Conservation (phyloP, 2,113 vertebrate genomes). For the Todiramphus saurophagus region DNA sequence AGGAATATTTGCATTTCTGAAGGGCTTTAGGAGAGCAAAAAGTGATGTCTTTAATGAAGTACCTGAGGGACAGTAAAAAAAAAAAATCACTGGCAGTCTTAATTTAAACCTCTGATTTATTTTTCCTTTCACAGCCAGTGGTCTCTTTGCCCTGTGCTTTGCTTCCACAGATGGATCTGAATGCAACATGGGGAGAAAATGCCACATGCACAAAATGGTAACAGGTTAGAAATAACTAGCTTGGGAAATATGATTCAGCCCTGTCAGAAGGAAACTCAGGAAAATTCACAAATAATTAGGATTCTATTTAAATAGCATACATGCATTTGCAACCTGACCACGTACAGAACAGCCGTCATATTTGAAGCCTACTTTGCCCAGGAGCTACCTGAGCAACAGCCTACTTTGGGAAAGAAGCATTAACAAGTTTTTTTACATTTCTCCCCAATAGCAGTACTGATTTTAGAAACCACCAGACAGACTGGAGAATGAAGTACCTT, state of each 20-base stretch:
- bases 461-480: neutral
- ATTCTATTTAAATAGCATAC: neutral
- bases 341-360: neutral
- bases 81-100: neutral
- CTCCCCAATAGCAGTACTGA: neutral
- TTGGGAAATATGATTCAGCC: neutral
- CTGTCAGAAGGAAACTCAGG: neutral
- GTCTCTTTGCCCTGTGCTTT: neutral
- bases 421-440: neutral
- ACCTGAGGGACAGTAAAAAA: neutral
- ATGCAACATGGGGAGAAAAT: neutral
- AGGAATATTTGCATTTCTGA: neutral
- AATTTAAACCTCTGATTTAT: neutral
- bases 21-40: neutral
- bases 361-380: neutral
- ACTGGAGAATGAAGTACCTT: neutral
- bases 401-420: neutral
- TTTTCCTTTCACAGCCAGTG: neutral
- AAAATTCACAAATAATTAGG: neutral
- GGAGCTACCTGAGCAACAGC: neutral
- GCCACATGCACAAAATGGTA: neutral
- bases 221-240: neutral
- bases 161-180: neutral
- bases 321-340: neutral
- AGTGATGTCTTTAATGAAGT: neutral